Percentiles rank a stretch among this genome's conserved stretches.
These are phyloP conservation scores for Andrena fulva DNA, from an alignment of 2,888 invertebrate genomes.

Conservation along the genomic window DNA sequence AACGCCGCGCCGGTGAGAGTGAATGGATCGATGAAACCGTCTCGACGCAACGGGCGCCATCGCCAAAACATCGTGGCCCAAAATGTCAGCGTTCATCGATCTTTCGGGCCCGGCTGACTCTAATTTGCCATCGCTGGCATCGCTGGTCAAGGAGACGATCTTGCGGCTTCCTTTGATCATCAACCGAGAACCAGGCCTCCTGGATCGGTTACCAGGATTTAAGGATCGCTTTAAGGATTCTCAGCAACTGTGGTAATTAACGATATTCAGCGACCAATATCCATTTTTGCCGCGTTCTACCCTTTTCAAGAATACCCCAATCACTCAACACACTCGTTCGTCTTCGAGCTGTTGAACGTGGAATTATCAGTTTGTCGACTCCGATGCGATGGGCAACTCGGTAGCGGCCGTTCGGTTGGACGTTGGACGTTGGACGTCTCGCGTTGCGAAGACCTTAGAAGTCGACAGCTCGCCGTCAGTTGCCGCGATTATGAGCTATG, in stretches of 20 bases:
- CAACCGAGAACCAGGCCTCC: neutral
- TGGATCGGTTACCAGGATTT: neutral
- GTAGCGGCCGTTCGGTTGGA: conserved; percentile 18
- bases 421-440: neutral
- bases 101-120: conserved; percentile 15
- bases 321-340: no score
- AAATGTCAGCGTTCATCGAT: conserved; percentile 60
- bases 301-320: neutral
- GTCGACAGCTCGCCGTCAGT: conserved; percentile 38
- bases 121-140: conserved; percentile 16
- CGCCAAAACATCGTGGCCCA: conserved; percentile 62
- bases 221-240: neutral
- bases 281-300: neutral
- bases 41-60: conserved; percentile 62
- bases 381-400: neutral
- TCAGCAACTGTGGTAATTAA: neutral
- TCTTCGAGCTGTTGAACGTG: neutral
- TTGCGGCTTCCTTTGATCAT: neutral
- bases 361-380: neutral
- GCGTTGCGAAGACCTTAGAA: conserved; percentile 46
- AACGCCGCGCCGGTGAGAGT: conserved; percentile 68
- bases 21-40: conserved; percentile 74
- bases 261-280: neutral
- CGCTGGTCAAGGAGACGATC: neutral
- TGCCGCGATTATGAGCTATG: conserved; percentile 53